Base-by-base conservation (phyloP, 2,113 vertebrate species). In the Phyllopteryx taeniolatus region DNA sequence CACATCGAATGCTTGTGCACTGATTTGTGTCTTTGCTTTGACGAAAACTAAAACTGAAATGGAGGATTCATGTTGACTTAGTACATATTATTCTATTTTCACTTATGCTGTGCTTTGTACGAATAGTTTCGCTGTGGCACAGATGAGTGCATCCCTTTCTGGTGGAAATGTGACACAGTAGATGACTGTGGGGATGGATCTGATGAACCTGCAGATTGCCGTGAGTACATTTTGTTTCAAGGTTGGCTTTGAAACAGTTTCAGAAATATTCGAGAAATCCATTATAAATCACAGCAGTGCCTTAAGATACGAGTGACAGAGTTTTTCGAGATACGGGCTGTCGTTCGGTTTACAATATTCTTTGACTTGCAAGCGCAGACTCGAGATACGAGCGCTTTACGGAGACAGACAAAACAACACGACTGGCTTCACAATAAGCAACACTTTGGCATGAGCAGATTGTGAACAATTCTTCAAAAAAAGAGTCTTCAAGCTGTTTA, bases 91-190 rank as follows among this genome's bases (percentile, higher is more conserved):
- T n/a, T 71, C 59, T 44, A 49, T 74, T 59, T 12, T 35, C 17
- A 46, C 3, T 31, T 44, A 49, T 54, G 15, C 68, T 70, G 46
- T 10, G 51, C 51, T 71, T 39, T 33, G 57, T 17, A 13, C 39
- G 33, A 44, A 11, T 78, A 99, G 98, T 99, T 99, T 83, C 96
- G 96, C 61, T 99, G 98, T 74, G 97, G 95, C 74, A 99, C 97
- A 5, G 97, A 99, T 79, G 98, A 99, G 88, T 99, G 98, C 63
- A 99, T 99, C 83, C 98, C 98, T 0, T 99, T 99, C 81, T 99
- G 98, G 98, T 99, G 98, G 98, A 99, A 98, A 86, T 99, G 98
- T 83, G 98, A 99, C 88, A 99, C 96, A 0, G 97, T 98, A 4
- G 97, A 99, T 31, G 97, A 99, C 88, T 99, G 98, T 15, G 98